Conservation (phyloP, 2,797 vertebrate species). For the Muraenolepis orangiensis region DNA sequence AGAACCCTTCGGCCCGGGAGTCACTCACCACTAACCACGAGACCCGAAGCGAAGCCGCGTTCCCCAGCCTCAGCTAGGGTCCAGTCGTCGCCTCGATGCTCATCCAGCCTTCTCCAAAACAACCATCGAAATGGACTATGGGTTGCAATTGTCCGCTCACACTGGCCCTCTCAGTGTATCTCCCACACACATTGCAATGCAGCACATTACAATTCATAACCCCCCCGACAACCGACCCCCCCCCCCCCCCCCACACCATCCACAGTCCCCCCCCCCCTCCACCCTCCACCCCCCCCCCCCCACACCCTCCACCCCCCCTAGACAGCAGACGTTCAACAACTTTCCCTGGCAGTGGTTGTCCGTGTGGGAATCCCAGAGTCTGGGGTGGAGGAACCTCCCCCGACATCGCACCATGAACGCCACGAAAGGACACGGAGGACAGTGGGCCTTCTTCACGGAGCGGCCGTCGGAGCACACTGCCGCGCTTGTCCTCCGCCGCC, state of each 20-base stretch:
- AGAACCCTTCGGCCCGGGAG: not conserved
- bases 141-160: slow-evolving; percentile 31
- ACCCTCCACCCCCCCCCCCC: slow-evolving; percentile 56
- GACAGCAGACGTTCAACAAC: slow-evolving; percentile 61
- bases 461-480: slow-evolving; percentile 61
- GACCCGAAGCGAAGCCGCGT: not conserved
- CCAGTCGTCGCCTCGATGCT: not conserved
- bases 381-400: slow-evolving; percentile 44
- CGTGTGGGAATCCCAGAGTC: slow-evolving; percentile 69
- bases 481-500: slow-evolving; percentile 63
- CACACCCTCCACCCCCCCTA: slow-evolving; percentile 58
- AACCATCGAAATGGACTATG: not conserved
- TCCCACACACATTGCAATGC: slow-evolving; percentile 69
- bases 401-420: slow-evolving; percentile 39
- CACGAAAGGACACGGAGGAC: slow-evolving; percentile 64
- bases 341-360: slow-evolving; percentile 56
- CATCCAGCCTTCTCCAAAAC: not conserved
- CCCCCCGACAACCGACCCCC: slow-evolving; percentile 56
- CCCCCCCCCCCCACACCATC: slow-evolving; percentile 60
- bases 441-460: slow-evolving; percentile 66
- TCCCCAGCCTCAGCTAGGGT: not conserved
- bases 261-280: slow-evolving; percentile 53
- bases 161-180: slow-evolving; percentile 51
- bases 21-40: not conserved
- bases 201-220: slow-evolving; percentile 73